These are phyloP conservation scores for Gryllus bimaculatus DNA, from an alignment of 1,140 invertebrate species.

Conservation along the genomic window DNA sequence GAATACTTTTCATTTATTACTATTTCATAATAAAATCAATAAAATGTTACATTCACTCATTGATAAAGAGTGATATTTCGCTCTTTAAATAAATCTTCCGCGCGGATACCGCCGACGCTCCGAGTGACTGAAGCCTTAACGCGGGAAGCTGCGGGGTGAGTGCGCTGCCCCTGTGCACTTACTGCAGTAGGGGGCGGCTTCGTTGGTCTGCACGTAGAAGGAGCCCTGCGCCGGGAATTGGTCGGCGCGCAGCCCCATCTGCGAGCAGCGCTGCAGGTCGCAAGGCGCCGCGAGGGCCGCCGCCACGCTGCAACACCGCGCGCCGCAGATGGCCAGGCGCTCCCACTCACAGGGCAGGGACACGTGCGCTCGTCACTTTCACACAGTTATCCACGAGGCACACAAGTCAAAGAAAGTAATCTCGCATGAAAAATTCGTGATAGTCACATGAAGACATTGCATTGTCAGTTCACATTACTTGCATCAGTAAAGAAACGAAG, in stretches of 20 bases:
- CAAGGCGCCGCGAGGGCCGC: constrained; percentile 24
- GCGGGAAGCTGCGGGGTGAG: too few species aligned
- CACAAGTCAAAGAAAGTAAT: background rate
- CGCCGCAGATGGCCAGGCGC: background rate
- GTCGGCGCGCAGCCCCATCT: constrained; percentile 25
- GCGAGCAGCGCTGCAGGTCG: constrained; percentile 24
- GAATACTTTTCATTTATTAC: too few species aligned
- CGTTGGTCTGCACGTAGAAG: background rate
- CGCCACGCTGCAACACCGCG: constrained; percentile 16
- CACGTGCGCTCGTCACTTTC: background rate
- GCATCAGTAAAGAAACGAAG: too few species aligned
- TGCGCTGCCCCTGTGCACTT: background rate
- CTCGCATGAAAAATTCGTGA: background rate
- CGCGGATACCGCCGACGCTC: too few species aligned
- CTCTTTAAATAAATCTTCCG: too few species aligned
- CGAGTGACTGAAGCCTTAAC: too few species aligned
- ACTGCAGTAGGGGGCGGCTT: constrained; percentile 8
- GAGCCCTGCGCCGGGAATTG: background rate
- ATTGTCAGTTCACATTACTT: too few species aligned
- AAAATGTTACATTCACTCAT: too few species aligned
- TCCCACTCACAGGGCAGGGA: background rate
- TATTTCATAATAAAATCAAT: too few species aligned
- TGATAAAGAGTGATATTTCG: too few species aligned
- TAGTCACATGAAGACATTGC: too few species aligned
- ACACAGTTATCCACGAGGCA: background rate